phyloP scores from a whole-genome alignment of 2,888 invertebrate species.

The Drosophila barbarae region DNA sequence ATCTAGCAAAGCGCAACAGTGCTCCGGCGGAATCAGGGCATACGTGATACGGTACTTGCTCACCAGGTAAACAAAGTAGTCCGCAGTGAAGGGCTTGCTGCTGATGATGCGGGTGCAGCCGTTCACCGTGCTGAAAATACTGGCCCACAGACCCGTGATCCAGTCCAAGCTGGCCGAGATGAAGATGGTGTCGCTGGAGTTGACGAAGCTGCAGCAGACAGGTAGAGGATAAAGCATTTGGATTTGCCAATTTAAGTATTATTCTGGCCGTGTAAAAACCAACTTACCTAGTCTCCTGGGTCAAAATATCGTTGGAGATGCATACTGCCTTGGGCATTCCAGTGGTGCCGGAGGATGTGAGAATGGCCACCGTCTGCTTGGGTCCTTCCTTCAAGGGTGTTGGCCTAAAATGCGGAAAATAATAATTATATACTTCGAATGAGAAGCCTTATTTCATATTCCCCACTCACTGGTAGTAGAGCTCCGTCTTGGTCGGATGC shows the following conservation, averaged over 20 bases:
- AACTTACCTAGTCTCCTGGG: slow-evolving; percentile 33
- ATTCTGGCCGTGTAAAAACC: neutral
- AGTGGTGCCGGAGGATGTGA: slow-evolving; percentile 69
- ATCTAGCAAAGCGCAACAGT: slow-evolving; percentile 51
- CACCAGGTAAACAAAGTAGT: slow-evolving; percentile 58
- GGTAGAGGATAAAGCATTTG: neutral
- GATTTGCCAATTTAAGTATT: no score
- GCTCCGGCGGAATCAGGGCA: slow-evolving; percentile 54
- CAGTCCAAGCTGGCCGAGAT: slow-evolving; percentile 63
- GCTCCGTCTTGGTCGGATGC: slow-evolving; percentile 47
- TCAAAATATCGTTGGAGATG: slow-evolving; percentile 48
- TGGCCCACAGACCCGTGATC: slow-evolving; percentile 56
- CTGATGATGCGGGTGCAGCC: slow-evolving; percentile 66
- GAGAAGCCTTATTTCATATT: no score
- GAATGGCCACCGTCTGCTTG: slow-evolving; percentile 56
- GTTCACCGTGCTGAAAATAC: slow-evolving; percentile 43
- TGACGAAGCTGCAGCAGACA: slow-evolving; percentile 36
- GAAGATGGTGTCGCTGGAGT: slow-evolving; percentile 49
- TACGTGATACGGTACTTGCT: slow-evolving; percentile 59
- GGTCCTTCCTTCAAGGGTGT: slow-evolving; percentile 40
- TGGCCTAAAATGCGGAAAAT: slow-evolving; percentile 31
- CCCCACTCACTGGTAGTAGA: slow-evolving; percentile 46
- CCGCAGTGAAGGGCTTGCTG: slow-evolving; percentile 52
- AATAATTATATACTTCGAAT: no score
- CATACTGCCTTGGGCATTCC: slow-evolving; percentile 66